Base-by-base conservation (phyloP, 2,797 vertebrate species). In the Lacerta bilineata region DNA sequence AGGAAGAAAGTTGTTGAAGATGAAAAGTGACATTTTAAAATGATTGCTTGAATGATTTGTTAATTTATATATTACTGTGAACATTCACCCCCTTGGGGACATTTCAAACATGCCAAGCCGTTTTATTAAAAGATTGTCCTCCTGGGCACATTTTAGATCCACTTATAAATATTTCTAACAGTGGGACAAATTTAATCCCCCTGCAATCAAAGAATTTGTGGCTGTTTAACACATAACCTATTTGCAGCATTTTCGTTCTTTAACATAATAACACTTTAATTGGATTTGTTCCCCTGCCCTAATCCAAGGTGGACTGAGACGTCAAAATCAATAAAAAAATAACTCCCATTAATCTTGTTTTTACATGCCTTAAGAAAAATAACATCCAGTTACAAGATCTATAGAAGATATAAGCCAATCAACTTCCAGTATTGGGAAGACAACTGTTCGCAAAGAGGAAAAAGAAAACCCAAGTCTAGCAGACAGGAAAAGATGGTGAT, bases 1-100 rank as follows among this genome's bases (percentile, higher is more conserved):
- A 84, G 90, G 89, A 93, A 95, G 94, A 81, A 86, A 83, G 83
- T 88, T 91, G 93, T 94, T 87, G 90, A 91, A 93, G 68, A 92
- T 89, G 82, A 93, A 85, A 88, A 90, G 87, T 91, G 80, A 61
- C 92, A 89, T 92, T 96, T 96, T 94, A 93, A 95, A 93, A 91
- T 87, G 90, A 94, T 41, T 87, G 36, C 87, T 90, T 78, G 18
- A 36, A 87, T 85, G 33, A 88, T 84, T 90, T 93, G 93, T 78
- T 1, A 88, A 92, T 95, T 93, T 92, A 92, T 87, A 90, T 93
- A 86, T 87, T 89, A 88, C 50, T 88, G 81, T 86, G 85, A 93
- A 85, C 91, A 93, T 90, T 89, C 89, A 91, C 91, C 84, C 50
- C 89, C 93, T 93, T 59, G 80, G 82, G 94, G 93, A 93, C 78